Evolutionary conservation across 2,888 invertebrate species (phyloP).

Genomic region (Mythimna pallens): DNA sequence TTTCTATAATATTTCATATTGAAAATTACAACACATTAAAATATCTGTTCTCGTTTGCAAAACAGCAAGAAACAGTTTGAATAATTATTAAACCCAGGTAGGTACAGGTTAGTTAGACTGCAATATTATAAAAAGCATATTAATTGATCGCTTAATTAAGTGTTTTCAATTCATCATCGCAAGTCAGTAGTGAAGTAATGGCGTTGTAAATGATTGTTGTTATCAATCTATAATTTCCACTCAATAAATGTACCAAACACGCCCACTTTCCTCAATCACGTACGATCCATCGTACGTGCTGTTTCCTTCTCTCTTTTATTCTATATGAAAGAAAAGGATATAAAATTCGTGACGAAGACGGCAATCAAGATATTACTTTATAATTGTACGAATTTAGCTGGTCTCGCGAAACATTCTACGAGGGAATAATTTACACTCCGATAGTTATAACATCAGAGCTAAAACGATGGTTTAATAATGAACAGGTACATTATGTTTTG

Average conservation of each 20-base stretch:
- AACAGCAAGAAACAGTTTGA: conserved; percentile 16
- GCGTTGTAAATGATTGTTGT: conserved; percentile 74
- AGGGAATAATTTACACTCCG: conserved; percentile 37
- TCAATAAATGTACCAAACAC: conserved; percentile 73
- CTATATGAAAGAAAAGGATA: conserved; percentile 40
- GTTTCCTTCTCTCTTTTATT: conserved; percentile 47
- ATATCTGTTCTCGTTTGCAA: conserved; percentile 11
- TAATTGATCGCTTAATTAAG: conserved; percentile 64
- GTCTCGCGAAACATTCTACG: conserved; percentile 33
- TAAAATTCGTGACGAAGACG: conserved; percentile 40
- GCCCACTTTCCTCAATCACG: conserved; percentile 69
- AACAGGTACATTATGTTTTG: background rate
- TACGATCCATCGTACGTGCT: conserved; percentile 53
- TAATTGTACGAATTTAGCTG: conserved; percentile 51
- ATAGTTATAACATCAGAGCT: conserved; percentile 9
- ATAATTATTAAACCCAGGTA: conserved; percentile 29
- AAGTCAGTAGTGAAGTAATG: conserved; percentile 70
- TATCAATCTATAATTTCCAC: conserved; percentile 80
- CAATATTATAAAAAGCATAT: conserved; percentile 48
- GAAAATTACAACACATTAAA: background rate
- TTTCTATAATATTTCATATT: background rate
- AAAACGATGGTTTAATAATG: conserved; percentile 30
- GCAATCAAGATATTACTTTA: conserved; percentile 54
- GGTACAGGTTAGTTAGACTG: conserved; percentile 28
- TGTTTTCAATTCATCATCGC: conserved; percentile 71